Conservation (phyloP, 1,140 invertebrate species). For the Choristoneura fumiferana region DNA sequence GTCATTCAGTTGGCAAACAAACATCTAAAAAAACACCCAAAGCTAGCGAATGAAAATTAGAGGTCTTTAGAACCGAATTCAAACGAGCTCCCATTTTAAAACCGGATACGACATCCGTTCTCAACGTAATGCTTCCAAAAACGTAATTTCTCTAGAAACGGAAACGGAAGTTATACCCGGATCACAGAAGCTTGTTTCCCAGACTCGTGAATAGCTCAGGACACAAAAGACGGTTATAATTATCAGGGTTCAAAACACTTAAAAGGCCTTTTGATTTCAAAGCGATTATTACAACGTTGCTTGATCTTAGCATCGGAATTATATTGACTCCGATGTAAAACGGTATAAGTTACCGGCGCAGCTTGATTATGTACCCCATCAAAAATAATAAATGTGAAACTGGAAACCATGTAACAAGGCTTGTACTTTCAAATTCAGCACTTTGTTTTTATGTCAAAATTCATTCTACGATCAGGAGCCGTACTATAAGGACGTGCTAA, state of each 20-base stretch:
- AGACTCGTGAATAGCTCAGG: neutral
- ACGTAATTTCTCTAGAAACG: constrained; percentile 3
- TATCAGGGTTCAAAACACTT: neutral
- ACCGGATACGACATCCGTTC: neutral
- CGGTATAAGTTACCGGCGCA: too few relatives aligned
- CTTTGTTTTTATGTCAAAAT: too few relatives aligned
- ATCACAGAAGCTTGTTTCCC: constrained; percentile 9
- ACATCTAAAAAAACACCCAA: too few relatives aligned
- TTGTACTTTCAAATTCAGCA: too few relatives aligned
- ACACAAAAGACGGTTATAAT: constrained; percentile 16
- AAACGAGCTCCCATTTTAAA: neutral
- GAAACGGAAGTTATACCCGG: constrained; percentile 2
- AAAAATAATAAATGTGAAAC: too few relatives aligned
- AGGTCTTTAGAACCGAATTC: neutral
- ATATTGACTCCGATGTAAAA: neutral
- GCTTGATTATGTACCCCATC: too few relatives aligned
- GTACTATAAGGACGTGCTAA: too few relatives aligned
- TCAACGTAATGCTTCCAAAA: neutral
- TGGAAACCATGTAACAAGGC: too few relatives aligned
- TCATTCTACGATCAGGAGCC: too few relatives aligned
- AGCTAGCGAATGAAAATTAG: too few relatives aligned
- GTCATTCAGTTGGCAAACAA: too few relatives aligned
- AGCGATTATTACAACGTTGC: neutral
- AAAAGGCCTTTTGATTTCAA: neutral
- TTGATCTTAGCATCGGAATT: neutral